A percentile compares a stretch with the other conserved stretches of the same genome.
Evolutionary conservation across 2,888 invertebrate genomes (phyloP).

Genomic region (Pheosia gnoma): DNA sequence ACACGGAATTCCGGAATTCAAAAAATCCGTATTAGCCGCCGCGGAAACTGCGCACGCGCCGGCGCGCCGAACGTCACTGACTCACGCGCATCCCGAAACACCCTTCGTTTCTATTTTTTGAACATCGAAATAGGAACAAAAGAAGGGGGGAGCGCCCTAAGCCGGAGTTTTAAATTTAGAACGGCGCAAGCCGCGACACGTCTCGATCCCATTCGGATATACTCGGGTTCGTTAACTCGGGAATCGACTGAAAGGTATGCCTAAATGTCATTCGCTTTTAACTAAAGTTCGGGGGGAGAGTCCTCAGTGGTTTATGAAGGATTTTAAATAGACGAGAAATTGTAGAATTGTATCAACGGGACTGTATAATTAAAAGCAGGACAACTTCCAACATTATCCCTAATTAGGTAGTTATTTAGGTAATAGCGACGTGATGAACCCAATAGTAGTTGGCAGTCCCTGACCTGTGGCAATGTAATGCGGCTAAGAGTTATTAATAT

Average conservation of each 20-base stretch:
- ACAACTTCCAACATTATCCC: neutral
- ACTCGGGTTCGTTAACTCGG: conserved; percentile 77
- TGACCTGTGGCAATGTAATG: neutral
- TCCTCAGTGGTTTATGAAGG: conserved; percentile 21
- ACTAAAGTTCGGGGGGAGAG: conserved; percentile 40
- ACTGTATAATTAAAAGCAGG: neutral
- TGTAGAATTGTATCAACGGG: neutral
- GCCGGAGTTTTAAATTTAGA: conserved; percentile 71
- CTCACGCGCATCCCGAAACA: conserved; percentile 76
- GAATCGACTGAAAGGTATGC: conserved; percentile 46
- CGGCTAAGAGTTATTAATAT: neutral
- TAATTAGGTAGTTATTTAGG: neutral
- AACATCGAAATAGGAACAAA: conserved; percentile 82
- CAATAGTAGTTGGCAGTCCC: neutral
- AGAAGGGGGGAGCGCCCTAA: conserved; percentile 76
- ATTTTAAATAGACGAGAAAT: neutral
- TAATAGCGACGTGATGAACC: neutral
- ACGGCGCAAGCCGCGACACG: conserved; percentile 67
- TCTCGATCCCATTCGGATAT: conserved; percentile 38
- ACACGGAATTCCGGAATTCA: conserved; percentile 44
- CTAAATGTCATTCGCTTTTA: conserved; percentile 44
- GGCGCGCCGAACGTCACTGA: conserved; percentile 76
- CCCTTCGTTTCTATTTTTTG: conserved; percentile 78
- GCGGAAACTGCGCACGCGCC: conserved; percentile 67
- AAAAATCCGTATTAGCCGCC: conserved; percentile 37